phyloP scores from a whole-genome alignment of 2,797 vertebrate species.

The Chiroxiphia lanceolata region DNA sequence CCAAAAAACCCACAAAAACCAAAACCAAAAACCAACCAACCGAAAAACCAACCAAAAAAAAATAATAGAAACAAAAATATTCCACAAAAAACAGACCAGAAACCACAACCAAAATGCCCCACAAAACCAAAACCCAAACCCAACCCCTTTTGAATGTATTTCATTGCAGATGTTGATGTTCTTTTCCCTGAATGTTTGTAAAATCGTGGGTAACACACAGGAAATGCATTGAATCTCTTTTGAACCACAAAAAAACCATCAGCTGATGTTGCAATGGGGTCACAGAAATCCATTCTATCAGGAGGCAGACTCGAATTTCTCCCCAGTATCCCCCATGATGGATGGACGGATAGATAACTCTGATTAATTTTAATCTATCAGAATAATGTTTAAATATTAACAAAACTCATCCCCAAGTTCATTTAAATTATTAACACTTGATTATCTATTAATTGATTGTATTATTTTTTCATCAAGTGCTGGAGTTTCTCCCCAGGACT shows the following conservation, averaged over 20 bases:
- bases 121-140: accelerated
- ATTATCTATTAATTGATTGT: conserved; percentile 41
- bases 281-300: not conserved
- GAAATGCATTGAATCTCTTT: accelerated
- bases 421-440: conserved; percentile 40
- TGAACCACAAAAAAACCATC: not conserved
- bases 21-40: too few species aligned
- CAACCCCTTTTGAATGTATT: not conserved
- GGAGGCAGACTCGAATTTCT: not conserved
- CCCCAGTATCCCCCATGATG: not conserved
- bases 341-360: not conserved
- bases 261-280: not conserved
- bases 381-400: conserved; percentile 40
- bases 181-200: not conserved
- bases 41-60: too few species aligned
- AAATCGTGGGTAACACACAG: not conserved
- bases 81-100: not conserved
- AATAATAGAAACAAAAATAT: not conserved
- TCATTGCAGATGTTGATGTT: not conserved
- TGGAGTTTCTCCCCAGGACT: not conserved
- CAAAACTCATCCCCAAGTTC: not conserved
- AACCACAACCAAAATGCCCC: accelerated
- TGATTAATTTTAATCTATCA: not conserved
- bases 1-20: too few species aligned
- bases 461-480: conserved; percentile 45